Evolutionary conservation across 2,888 invertebrate genomes (phyloP), one percentile per base, ranked within the genome.

Genomic region (Arge pagana): DNA sequence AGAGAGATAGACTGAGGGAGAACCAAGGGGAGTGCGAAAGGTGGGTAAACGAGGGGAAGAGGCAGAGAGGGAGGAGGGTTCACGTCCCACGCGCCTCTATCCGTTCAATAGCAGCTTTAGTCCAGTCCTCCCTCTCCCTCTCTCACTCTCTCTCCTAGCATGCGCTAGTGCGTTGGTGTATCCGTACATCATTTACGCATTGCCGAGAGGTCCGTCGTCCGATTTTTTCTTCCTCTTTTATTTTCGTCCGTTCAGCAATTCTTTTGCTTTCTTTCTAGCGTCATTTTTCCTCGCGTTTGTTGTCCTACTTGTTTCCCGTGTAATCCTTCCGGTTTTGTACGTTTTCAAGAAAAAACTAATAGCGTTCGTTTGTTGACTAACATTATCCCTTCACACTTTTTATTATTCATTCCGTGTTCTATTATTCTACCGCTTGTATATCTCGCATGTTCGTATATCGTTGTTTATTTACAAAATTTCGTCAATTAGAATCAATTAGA

Each of bases 101-200:
- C 67, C 74, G 74, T 74, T 75, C 74, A 71, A 75, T 75, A 75
- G 72, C 70, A 65, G 72, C 73, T 74, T 72, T 69, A 68, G 68
- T 66, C 71, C 67, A 58, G 61, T 56, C 50, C 43, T 54, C 57
- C 55, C 51, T 54, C 40, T 49, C 54, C 21, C 64, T 59, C 56
- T 50, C 31, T 53, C 15, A 26, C 39, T 37, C 39, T 11, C 35
- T 8, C 33, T 50, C 39, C 30, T 30, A 36, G 28, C 51, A 16
- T 42, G 56, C 50, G 54, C 54, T 56, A 51, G 54, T 59, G 57
- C 57, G 60, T 59, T 61, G 53, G 55, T 49, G 56, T 57, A 61
- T 61, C 59, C 59, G 57, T 59, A 57, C 59, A 59, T 7, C 21
- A 41, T 28, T 13, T 41, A 13, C 23, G 40, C 31, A 11, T 43